Evolutionary conservation across 2,888 invertebrate species (phyloP).

Genomic region (Eulithis prunata): DNA sequence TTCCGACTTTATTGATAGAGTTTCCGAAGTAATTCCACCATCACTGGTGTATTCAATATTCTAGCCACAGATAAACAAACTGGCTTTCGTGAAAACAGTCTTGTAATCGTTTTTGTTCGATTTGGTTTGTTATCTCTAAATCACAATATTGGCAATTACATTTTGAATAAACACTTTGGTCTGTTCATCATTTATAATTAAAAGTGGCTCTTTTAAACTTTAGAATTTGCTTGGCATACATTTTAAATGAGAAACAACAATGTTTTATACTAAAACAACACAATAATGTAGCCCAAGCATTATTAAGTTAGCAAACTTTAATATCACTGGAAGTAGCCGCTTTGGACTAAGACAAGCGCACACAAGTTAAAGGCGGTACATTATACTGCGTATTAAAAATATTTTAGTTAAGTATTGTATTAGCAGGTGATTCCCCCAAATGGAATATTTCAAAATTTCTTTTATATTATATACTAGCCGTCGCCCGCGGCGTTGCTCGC

Average conservation of each 20-base stretch:
- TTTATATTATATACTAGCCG: no score
- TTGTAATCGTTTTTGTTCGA: not conserved
- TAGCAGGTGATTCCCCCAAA: no score
- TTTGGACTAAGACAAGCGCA: conserved; percentile 34
- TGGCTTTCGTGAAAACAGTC: conserved; percentile 17
- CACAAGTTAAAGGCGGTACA: conserved; percentile 29
- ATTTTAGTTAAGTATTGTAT: no score
- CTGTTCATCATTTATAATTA: no score
- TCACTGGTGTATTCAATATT: conserved; percentile 61
- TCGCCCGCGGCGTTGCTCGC: no score
- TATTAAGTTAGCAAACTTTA: conserved; percentile 25
- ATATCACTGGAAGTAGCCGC: conserved; percentile 34
- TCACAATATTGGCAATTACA: no score
- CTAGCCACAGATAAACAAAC: conserved; percentile 45
- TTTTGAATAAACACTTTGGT: no score
- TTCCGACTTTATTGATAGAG: conserved; percentile 78
- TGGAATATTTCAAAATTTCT: no score
- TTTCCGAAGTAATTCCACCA: conserved; percentile 73
- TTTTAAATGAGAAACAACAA: not conserved
- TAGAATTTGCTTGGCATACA: not conserved
- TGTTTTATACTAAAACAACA: conserved; percentile 5
- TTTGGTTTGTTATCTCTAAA: no score
- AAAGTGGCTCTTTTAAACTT: no score
- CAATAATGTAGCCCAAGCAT: conserved; percentile 11
- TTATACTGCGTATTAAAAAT: no score